These are phyloP conservation scores for Eumaeus atala DNA, from an alignment of 1,140 invertebrate species.

Conservation along the genomic window DNA sequence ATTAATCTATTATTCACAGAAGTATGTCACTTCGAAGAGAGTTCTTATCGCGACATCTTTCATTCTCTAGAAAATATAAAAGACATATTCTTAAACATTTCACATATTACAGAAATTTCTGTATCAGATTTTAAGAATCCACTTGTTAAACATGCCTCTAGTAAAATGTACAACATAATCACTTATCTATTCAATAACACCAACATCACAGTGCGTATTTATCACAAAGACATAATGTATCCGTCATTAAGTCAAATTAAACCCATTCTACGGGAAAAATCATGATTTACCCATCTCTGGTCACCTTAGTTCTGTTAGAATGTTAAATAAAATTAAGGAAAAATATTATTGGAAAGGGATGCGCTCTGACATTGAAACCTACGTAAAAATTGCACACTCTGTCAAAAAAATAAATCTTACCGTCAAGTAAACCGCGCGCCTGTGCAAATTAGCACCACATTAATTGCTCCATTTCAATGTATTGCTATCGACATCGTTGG, in stretches of 20 bases:
- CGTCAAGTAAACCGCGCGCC: constrained; percentile 18
- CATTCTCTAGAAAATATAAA: constrained; percentile 3
- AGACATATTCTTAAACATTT: not conserved
- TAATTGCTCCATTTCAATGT: constrained; percentile 20
- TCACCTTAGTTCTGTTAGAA: constrained; percentile 19
- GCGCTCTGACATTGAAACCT: constrained; percentile 27
- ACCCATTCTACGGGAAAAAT: constrained; percentile 25
- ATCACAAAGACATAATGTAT: constrained; percentile 25
- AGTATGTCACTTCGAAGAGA: not conserved
- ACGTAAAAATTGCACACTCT: constrained; percentile 24
- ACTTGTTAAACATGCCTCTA: constrained; percentile 20
- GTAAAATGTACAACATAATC: constrained; percentile 26
- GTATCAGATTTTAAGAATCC: constrained; percentile 25
- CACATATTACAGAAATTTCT: not conserved
- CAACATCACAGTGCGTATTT: not conserved
- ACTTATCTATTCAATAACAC: constrained; percentile 23
- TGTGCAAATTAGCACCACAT: too few species aligned
- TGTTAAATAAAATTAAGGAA: constrained; percentile 25
- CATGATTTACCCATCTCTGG: constrained; percentile 11
- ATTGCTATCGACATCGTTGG: constrained; percentile 27
- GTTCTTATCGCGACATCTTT: not conserved
- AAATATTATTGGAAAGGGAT: constrained; percentile 28
- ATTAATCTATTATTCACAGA: not conserved
- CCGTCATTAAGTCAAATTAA: constrained; percentile 20
- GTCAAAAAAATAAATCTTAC: constrained; percentile 27